Evolutionary conservation across 1,140 invertebrate genomes (phyloP).

Genomic region (Mesaphorura yosii): DNA sequence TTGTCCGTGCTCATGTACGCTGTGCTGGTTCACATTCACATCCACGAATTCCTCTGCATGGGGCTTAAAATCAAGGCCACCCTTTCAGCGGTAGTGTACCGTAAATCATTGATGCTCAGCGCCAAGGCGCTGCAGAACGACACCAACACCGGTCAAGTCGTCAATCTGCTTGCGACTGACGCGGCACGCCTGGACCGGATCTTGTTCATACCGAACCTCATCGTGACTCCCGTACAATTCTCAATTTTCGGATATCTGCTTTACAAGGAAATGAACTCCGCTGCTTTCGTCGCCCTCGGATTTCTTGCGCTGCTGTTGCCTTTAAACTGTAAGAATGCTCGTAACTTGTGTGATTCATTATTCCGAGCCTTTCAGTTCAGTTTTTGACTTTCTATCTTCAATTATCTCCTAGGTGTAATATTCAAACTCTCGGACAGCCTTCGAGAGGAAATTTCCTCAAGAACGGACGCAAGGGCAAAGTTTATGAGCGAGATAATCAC

Average conservation of each 20-base stretch:
- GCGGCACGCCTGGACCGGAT: constrained; percentile 42
- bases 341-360: too few species aligned
- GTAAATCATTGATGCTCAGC: constrained; percentile 38
- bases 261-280: constrained; percentile 35
- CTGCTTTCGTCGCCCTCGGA: constrained; percentile 38
- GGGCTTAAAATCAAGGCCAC: constrained; percentile 50
- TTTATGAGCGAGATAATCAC: neutral
- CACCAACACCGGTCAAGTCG: constrained; percentile 44
- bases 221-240: constrained; percentile 39
- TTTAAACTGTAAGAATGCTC: constrained; percentile 34
- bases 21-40: constrained; percentile 47
- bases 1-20: constrained; percentile 41
- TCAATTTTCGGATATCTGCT: constrained; percentile 39
- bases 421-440: too few species aligned
- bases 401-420: too few species aligned
- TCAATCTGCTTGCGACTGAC: constrained; percentile 39
- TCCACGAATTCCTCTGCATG: constrained; percentile 46
- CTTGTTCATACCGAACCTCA: constrained; percentile 40
- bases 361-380: too few species aligned
- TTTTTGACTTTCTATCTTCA: too few species aligned
- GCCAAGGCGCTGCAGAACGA: constrained; percentile 36
- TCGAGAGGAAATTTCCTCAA: neutral
- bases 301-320: constrained; percentile 40
- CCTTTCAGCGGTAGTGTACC: constrained; percentile 53
- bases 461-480: too few species aligned